Evolutionary conservation across 1,140 invertebrate genomes (phyloP), one percentile per base, ranked within the genome.

Genomic region (Arctopsyche grandis): DNA sequence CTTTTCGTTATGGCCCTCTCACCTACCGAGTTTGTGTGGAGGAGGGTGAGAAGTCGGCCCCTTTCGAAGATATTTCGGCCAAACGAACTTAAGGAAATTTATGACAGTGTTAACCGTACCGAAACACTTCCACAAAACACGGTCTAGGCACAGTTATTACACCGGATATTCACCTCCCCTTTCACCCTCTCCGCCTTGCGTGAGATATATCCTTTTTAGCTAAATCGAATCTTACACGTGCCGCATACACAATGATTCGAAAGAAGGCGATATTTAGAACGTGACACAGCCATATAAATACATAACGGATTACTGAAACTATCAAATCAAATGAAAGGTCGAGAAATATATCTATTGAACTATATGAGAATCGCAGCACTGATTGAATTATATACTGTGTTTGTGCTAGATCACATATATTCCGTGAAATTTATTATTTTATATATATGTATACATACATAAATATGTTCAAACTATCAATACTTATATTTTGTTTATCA

Each of bases 31-130:
- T 71, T 71, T 78, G 60, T 69, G 69, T 77, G 69, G 69, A 69
- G 44, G 60, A 7, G 29, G 29, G 29, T 38, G 7, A 7, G 3
- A 38, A 38, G 1, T 38, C 7, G 7, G 22, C 52, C 74, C 58
- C 56, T 14, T 22, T n/a, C 21, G 63, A 66, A 79, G 43, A 79
- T 56, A 79, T 79, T 79, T 79, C 46, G 74, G 29, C 71, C 78
- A 69, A 75, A 75, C 78, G 78, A 79, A 79, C 78, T 79, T 79
- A 79, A 79, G 78, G 44, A 79, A 79, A 79, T 79, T 79, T 79
- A 79, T 76, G 78, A 75, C 71, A 75, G 78, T 75, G 78, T 79
- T 79, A 79, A 79, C 29, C 74, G 63, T 75, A 69, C 73, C 78
- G 60, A 79, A 79, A 79, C 73, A 79, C 78, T 76, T 79, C 78